Evolutionary conservation across 1,140 invertebrate genomes (phyloP), one percentile per base, ranked within the genome.

Genomic region (Diabrotica virgifera): DNA sequence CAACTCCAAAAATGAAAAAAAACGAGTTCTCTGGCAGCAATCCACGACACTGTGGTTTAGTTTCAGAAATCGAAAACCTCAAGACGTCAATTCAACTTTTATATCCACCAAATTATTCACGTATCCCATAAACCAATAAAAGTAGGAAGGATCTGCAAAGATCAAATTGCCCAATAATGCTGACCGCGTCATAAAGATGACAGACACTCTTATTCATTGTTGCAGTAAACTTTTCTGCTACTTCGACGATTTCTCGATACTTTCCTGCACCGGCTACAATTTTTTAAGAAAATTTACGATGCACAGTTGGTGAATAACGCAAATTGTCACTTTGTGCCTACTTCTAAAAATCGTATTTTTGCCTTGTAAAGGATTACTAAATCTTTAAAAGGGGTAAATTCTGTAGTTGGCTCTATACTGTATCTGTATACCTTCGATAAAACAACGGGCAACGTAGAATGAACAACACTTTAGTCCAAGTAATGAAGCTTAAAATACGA

Each of bases 101-200:
- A 46, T 46, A 8, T 46, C 40, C 4, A 2, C n/a, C 40, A 46
- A 46, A 46, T 46, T 46, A 46, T 46, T 46, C 40, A 46, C 40
- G 40, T 46, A 46, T 46, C 4, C 40, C n/a, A 46, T 46, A 46
- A 46, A 46, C 40, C 40, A 46, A 46, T 46, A 46, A 46, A 46
- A 46, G 40, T 46, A 46, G 40, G 40, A 46, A 5, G n/a, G 40
- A 46, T 46, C 40, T 46, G 40, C 40, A 46, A 46, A n/a, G 40
- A 46, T 46, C 40, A 46, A 46, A 46, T 46, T 46, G 40, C 40
- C 40, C 40, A 46, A 46, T 46, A 46, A 46, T 46, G 40, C 40
- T 46, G 40, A 46, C 40, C 40, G n/a, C n/a, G 40, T 46, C 40
- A 10, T 46, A n/a, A 46, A 46, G 40, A 46, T 46, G 40, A 46